Evolutionary conservation across 2,113 vertebrate genomes (phyloP).

Genomic region (Trochalopteron elliotii): DNA sequence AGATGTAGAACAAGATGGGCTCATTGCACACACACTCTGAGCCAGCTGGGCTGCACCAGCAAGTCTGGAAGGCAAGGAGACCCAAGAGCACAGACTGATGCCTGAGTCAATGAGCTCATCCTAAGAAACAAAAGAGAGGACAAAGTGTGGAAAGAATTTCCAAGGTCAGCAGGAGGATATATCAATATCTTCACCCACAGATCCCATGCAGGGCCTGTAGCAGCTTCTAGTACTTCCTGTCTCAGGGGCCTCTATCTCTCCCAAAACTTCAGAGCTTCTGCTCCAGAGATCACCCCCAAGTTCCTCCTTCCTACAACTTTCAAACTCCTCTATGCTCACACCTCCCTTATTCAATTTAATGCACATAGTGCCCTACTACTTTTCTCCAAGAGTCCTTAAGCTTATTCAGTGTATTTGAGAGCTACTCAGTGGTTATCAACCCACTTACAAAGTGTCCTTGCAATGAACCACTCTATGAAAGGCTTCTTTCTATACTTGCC

Average conservation of each 20-base stretch:
- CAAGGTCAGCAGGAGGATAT: neutral
- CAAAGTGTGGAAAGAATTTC: neutral
- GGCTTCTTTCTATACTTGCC: neutral
- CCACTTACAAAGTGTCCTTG: neutral
- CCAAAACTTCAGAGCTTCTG: neutral
- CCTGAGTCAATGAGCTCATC: neutral
- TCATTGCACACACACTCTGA: fast-evolving
- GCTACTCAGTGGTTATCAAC: neutral
- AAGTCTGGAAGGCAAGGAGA: neutral
- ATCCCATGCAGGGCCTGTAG: neutral
- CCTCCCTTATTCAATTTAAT: neutral
- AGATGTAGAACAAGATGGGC: neutral
- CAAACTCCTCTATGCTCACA: neutral
- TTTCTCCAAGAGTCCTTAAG: neutral
- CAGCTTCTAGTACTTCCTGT: neutral
- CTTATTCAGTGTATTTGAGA: neutral
- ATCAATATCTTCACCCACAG: neutral
- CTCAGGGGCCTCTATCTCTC: neutral
- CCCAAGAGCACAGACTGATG: neutral
- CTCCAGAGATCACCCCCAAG: neutral
- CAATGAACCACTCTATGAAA: neutral
- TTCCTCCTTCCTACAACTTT: neutral
- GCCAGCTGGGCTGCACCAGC: neutral
- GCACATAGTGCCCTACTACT: neutral
- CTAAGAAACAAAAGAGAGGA: neutral